A percentile compares a stretch with the other conserved stretches of the same genome.
Evolutionary conservation across 2,797 vertebrate species (phyloP).

Genomic region (Echeneis naucrates): DNA sequence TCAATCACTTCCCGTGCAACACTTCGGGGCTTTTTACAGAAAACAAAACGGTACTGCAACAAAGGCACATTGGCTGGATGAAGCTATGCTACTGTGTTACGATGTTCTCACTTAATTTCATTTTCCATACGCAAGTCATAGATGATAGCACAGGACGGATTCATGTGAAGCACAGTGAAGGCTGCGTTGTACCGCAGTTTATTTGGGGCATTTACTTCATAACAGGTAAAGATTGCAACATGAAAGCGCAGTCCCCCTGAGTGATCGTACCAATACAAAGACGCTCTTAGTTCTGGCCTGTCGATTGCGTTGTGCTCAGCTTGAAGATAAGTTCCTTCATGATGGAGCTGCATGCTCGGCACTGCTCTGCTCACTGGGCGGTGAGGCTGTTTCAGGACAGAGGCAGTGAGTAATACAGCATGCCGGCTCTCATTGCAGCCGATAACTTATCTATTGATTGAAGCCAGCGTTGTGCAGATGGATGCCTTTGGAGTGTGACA

Average conservation of each 20-base stretch:
- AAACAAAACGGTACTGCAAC: conserved; percentile 20
- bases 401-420: conserved; percentile 79
- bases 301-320: conserved; percentile 67
- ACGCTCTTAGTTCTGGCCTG: conserved; percentile 62
- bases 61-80: conserved; percentile 1
- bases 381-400: conserved; percentile 68
- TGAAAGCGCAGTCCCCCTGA: conserved; percentile 56
- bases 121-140: conserved; percentile 1
- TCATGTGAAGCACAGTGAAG: conserved; percentile 19
- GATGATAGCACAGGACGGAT: conserved; percentile 14
- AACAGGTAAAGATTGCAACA: conserved; percentile 55
- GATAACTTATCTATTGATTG: conserved; percentile 89
- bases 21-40: conserved; percentile 23
- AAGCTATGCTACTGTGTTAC: neutral
- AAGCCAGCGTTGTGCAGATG: conserved; percentile 81
- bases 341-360: conserved; percentile 64
- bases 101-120: conserved; percentile 27
- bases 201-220: conserved; percentile 44
- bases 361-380: conserved; percentile 58
- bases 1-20: conserved; percentile 34
- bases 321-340: conserved; percentile 74
- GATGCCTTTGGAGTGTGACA: conserved; percentile 83
- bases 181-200: conserved; percentile 29
- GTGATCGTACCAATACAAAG: conserved; percentile 67
- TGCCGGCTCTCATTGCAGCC: conserved; percentile 80